These are phyloP conservation scores for Drepanosiphum platanoidis DNA, from an alignment of 2,888 invertebrate species.

Conservation along the genomic window DNA sequence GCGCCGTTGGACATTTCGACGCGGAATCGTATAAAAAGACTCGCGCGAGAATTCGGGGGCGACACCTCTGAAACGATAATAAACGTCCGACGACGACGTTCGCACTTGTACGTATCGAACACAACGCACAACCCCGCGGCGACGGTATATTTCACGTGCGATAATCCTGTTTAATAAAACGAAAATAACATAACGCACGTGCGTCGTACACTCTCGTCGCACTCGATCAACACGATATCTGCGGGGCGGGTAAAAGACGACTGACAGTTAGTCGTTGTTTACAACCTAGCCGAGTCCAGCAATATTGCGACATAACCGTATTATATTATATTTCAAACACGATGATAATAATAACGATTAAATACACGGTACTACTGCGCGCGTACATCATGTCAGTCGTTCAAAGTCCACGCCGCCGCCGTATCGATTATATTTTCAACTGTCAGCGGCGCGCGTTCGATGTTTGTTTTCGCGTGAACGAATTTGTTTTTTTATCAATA, in stretches of 20 bases:
- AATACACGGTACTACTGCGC: background rate
- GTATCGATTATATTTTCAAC: background rate
- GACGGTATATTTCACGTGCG: background rate
- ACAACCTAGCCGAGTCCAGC: background rate
- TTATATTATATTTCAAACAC: no score
- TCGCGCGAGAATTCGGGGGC: no score
- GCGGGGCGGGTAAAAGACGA: background rate
- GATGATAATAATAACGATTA: no score
- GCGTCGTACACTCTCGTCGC: background rate
- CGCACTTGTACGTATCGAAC: background rate
- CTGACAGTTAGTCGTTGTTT: background rate
- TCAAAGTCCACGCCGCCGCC: background rate
- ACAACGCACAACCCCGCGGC: background rate
- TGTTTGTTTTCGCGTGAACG: background rate
- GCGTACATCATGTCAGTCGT: background rate
- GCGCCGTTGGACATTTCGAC: background rate
- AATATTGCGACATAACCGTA: background rate
- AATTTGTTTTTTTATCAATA: background rate
- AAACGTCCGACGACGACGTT: no score
- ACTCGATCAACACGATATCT: background rate
- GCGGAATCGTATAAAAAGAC: background rate
- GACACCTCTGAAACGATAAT: no score
- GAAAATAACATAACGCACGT: background rate
- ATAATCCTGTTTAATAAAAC: no score
- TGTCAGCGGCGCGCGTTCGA: background rate